Evolutionary conservation across 2,113 vertebrate genomes (phyloP), one percentile per base, ranked within the genome.

Genomic region (Paedocypris sp.): DNA sequence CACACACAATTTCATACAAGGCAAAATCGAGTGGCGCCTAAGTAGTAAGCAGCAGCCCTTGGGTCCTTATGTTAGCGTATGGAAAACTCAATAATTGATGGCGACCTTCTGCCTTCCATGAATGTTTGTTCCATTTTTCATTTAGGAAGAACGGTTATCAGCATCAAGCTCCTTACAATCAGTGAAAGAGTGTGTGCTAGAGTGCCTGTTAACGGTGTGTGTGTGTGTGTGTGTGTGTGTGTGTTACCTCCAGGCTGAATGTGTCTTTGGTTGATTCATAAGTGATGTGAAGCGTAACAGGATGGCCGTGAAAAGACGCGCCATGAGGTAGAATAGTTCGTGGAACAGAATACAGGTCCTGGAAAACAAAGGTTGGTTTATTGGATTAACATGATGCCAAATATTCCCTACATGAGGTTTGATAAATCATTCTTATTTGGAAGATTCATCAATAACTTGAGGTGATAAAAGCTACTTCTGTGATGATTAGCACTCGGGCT

Each of bases 261-360:
- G 89, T 94, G 82, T 97, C 90, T 96, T 98, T 97, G 91, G 95
- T 97, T 84, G 93, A 97, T 75, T 98, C 94, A 0, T 91, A 97
- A 0, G 89, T 97, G 73, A 98, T 81, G 69, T 94, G 92, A 54
- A 99, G 93, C 13, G 92, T 89, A 80, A 98, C 83, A 56, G 95
- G 87, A 83, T 99, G 94, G 80, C 95, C 95, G 15, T 98, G 92
- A 77, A 89, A 99, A 48, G 94, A 98, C 52, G 95, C 95, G 69
- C 95, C 95, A 15, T 99, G 95, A 96, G 95, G 95, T 93, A 99
- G 92, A 86, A 99, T 97, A 68, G 95, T 98, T 75, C 95, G 89
- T 73, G 94, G 94, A 85, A 97, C 91, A 10, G 92, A 97, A 72
- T 98, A 97, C 72, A 97, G 81, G 70, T 98, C 94, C 95, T 94